Evolutionary conservation across 1,140 invertebrate genomes (phyloP).

Genomic region (Caligus rogercresseyi): DNA sequence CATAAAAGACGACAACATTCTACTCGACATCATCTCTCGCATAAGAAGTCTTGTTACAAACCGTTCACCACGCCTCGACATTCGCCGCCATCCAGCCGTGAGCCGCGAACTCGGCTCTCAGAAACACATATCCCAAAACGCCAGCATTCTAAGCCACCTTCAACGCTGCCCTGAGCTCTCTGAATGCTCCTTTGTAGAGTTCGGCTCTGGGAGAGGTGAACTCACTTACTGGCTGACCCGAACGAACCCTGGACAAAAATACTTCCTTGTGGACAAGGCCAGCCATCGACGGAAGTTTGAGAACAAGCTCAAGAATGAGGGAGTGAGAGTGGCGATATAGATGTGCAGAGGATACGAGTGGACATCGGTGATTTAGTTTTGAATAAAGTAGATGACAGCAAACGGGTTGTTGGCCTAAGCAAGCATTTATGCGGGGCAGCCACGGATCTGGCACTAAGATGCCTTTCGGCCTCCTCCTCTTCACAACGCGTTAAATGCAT

Average conservation of each 20-base stretch:
- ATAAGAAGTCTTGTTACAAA: not conserved
- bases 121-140: constrained; percentile 50
- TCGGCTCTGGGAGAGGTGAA: constrained; percentile 67
- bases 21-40: not conserved
- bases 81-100: not conserved
- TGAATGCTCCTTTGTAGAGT: constrained; percentile 54
- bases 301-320: constrained; percentile 42
- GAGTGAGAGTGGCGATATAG: constrained; percentile 32
- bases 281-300: constrained; percentile 59
- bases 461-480: not conserved
- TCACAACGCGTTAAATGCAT: constrained; percentile 32
- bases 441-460: constrained; percentile 38
- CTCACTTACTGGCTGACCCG: constrained; percentile 48
- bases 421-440: constrained; percentile 75
- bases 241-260: constrained; percentile 34
- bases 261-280: constrained; percentile 53
- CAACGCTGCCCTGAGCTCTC: constrained; percentile 28
- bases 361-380: constrained; percentile 53
- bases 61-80: not conserved
- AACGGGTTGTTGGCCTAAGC: constrained; percentile 47
- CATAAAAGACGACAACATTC: not conserved
- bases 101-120: constrained; percentile 31
- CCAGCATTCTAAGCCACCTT: constrained; percentile 44
- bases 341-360: constrained; percentile 42
- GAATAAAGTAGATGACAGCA: constrained; percentile 33